Conservation (phyloP, 2,113 vertebrate species). For the Catharus bicknelli region DNA sequence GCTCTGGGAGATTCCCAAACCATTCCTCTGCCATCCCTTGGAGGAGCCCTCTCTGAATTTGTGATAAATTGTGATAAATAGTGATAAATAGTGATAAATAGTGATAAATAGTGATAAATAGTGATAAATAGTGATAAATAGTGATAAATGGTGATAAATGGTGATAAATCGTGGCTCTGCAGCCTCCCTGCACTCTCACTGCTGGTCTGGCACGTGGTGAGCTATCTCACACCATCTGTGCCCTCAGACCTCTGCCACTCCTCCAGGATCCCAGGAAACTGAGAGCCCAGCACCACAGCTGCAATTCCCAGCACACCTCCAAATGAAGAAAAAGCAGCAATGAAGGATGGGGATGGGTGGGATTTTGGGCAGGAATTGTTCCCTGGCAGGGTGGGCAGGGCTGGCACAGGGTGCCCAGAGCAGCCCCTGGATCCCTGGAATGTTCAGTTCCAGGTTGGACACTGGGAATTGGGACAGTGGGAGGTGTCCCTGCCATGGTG, state of each 20-base stretch:
- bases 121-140: neutral
- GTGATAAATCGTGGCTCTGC: neutral
- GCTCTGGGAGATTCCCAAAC: neutral
- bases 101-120: too few species aligned
- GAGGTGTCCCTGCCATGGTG: too few species aligned
- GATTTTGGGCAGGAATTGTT: too few species aligned
- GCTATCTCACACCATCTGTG: conserved; percentile 44
- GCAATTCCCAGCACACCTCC: fast-evolving
- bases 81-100: too few species aligned
- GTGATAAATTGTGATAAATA: neutral
- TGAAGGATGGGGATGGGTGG: too few species aligned
- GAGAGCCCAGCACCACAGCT: neutral
- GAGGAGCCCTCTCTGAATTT: neutral
- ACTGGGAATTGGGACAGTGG: too few species aligned
- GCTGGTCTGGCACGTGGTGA: conserved; percentile 19
- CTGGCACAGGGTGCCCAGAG: too few species aligned
- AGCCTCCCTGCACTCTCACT: neutral
- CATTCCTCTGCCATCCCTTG: fast-evolving
- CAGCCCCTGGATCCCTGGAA: too few species aligned
- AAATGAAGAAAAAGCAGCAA: neutral
- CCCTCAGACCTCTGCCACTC: neutral
- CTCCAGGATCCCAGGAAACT: neutral
- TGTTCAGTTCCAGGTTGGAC: too few species aligned
- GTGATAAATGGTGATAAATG: neutral
- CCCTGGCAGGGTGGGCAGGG: too few species aligned